Base-by-base conservation (phyloP, 2,888 invertebrate species). In the Rugalucina vietnamica region DNA sequence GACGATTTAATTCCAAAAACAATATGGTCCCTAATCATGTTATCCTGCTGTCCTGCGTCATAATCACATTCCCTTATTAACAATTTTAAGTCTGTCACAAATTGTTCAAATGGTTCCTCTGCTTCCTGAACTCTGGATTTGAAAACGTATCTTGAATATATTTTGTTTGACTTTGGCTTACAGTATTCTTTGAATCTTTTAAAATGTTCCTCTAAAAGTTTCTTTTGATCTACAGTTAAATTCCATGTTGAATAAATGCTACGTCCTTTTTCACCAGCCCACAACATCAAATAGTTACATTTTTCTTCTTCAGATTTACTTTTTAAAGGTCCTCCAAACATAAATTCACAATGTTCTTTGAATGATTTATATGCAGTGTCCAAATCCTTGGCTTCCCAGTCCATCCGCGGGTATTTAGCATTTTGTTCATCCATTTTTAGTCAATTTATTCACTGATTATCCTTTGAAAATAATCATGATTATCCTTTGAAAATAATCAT, bases 201-300 rank as follows among this genome's bases (percentile, higher is more conserved):
- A 29, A 27, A 60, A 29, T 60, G 29, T n/a, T 10, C 60, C 8
- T 8, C 29, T 10, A 60, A n/a, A 10, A 10, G 29, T 60, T 60
- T 60, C 43, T 43, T 43, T 43, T 43, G n/a, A 10, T 82, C 83
- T 8, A 36, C 85, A 8, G 69, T 72, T 3, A 87, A 1, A 29
- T 49, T 79, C 81, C 80, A 83, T n/a, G 85, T 83, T 0, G 76
- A 57, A 39, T 43, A 85, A 21, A 85, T 82, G n/a, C 80, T 60
- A 1, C 88, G 32, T 8, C 85, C 85, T 54, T 81, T 83, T 50
- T 83, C 85, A 0, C 85, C 87, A 34, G 76, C 39, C 85, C 81
- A 85, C 14, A 84, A 70, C 81, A 85, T 79, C 24, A 85, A 69
- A 60, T 84, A 85, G 24, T 76, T 74, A 57, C 81, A 85, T 43